Percentiles rank a stretch among this genome's conserved stretches.
Conservation (phyloP, 2,797 vertebrate genomes). For the Notoglanidium macrostoma region DNA sequence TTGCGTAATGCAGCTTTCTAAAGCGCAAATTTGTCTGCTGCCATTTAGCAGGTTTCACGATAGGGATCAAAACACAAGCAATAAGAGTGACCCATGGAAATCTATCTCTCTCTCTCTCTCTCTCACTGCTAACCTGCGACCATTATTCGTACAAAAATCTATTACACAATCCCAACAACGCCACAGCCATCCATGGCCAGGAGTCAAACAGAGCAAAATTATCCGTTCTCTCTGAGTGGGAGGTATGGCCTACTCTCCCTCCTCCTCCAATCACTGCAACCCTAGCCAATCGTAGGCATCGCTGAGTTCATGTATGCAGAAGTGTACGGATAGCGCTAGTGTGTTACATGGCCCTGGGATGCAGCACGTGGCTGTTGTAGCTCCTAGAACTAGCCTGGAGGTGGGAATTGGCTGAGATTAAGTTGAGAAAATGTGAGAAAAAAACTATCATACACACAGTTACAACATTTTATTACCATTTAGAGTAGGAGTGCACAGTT, state of each 20-base stretch:
- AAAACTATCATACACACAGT: background rate
- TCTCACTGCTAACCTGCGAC: background rate
- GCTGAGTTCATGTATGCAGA: background rate
- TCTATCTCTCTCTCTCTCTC: background rate
- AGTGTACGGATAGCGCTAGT: background rate
- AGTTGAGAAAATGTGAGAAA: background rate
- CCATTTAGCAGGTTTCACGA: too few species aligned
- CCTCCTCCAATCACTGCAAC: background rate
- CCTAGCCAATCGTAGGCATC: background rate
- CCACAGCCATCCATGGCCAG: background rate
- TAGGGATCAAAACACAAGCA: background rate
- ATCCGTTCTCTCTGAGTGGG: background rate
- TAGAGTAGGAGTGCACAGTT: background rate
- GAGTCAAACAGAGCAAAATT: background rate
- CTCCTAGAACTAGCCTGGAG: too few species aligned
- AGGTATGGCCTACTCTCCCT: background rate
- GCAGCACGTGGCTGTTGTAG: background rate
- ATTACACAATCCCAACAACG: background rate
- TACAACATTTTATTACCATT: background rate
- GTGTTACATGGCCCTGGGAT: background rate
- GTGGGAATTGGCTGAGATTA: background rate
- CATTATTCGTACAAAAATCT: background rate
- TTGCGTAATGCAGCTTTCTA: background rate
- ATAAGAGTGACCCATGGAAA: background rate
- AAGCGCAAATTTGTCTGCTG: background rate